Conservation (phyloP, 1,140 invertebrate species). For the Cherax quadricarinatus region DNA sequence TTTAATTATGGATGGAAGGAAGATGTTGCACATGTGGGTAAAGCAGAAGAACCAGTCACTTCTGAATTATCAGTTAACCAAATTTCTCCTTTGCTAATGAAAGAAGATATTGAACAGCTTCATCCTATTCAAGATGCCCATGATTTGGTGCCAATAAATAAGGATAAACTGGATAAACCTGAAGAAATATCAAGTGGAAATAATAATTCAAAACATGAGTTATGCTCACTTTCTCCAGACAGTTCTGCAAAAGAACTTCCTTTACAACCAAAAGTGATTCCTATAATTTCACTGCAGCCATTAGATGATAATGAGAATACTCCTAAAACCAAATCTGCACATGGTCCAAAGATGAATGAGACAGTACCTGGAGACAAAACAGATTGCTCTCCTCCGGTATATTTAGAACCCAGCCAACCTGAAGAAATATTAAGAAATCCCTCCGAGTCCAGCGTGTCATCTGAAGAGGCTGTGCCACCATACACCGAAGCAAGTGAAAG, state of each 20-base stretch:
- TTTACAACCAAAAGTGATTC: neutral
- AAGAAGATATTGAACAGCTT: slow-evolving; percentile 37
- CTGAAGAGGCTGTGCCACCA: slow-evolving; percentile 34
- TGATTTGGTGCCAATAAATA: neutral
- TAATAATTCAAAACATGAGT: neutral
- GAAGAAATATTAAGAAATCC: neutral
- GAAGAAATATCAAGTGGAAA: neutral
- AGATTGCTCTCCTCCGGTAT: neutral
- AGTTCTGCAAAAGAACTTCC: neutral
- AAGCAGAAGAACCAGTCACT: slow-evolving; percentile 17
- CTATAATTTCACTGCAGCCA: neutral
- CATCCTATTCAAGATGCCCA: neutral
- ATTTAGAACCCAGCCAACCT: neutral
- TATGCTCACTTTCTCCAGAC: neutral
- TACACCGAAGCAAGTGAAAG: neutral
- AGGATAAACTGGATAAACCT: neutral
- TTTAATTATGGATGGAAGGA: slow-evolving; percentile 38
- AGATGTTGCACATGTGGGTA: slow-evolving; percentile 19
- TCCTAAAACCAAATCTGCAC: neutral
- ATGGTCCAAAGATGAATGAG: neutral
- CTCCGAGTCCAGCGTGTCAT: slow-evolving; percentile 34
- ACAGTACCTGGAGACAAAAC: neutral
- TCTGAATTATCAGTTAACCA: neutral
- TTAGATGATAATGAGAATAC: neutral
- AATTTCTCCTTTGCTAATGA: slow-evolving; percentile 4